A percentile compares a stretch with the other conserved stretches of the same genome.
These are phyloP conservation scores for Conus betulinus DNA, from an alignment of 1,140 invertebrate species.

Conservation along the genomic window DNA sequence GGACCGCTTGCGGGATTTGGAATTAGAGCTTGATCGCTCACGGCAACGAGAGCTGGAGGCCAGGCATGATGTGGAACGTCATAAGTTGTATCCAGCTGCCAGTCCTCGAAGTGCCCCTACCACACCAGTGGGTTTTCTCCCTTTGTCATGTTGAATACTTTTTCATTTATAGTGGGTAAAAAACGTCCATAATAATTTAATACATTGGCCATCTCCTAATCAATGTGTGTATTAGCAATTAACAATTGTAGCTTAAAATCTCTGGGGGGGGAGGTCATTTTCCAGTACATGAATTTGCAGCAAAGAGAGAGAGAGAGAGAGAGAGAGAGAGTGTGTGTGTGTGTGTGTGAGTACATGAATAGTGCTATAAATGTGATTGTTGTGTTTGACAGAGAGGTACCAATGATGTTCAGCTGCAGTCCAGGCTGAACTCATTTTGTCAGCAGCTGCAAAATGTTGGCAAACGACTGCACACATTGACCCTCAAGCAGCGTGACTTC, in stretches of 20 bases:
- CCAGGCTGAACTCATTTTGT: constrained; percentile 52
- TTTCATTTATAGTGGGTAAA: too few species aligned
- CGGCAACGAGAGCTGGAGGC: constrained; percentile 34
- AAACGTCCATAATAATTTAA: too few species aligned
- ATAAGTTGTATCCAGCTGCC: constrained; percentile 21
- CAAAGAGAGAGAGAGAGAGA: too few species aligned
- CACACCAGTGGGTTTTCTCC: not conserved
- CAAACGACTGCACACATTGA: constrained; percentile 60
- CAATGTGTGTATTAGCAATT: too few species aligned
- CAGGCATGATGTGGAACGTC: constrained; percentile 27
- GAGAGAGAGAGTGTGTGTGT: too few species aligned
- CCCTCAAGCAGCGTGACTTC: constrained; percentile 55
- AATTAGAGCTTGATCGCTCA: constrained; percentile 50
- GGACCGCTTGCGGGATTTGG: constrained; percentile 57
- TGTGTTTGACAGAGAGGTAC: not conserved
- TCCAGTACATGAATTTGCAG: too few species aligned
- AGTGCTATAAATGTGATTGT: not conserved
- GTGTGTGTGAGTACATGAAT: too few species aligned
- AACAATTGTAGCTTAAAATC: too few species aligned
- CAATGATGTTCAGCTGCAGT: constrained; percentile 31
- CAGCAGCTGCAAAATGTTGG: constrained; percentile 59
- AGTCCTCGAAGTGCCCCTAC: constrained; percentile 19
- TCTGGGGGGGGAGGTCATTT: too few species aligned
- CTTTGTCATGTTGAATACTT: too few species aligned
- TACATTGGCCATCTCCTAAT: too few species aligned